Conservation (phyloP, 2,113 vertebrate species). For the Fregata magnificens region DNA sequence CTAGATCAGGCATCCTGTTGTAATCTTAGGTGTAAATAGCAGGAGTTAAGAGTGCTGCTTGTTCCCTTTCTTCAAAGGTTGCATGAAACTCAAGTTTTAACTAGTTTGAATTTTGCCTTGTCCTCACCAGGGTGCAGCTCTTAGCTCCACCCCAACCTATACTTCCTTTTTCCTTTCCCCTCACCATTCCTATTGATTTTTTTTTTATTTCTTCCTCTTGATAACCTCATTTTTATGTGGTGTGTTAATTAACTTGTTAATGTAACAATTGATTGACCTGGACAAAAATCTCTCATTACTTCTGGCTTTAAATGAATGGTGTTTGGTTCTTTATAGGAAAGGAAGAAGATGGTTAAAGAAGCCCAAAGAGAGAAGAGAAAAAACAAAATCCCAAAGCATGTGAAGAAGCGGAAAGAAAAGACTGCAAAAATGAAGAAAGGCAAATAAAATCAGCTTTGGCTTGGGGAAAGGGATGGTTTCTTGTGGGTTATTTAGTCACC, state of each 20-base stretch:
- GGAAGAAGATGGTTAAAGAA: conserved; percentile 89
- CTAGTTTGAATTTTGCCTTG: not conserved
- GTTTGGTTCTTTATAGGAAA: conserved; percentile 78
- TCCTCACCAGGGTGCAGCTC: not conserved
- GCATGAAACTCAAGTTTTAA: not conserved
- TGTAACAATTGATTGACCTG: not conserved
- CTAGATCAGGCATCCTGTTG: not conserved
- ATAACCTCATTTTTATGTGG: not conserved
- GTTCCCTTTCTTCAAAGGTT: not conserved
- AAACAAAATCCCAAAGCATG: conserved; percentile 88
- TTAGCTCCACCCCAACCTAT: not conserved
- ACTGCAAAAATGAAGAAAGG: conserved; percentile 88
- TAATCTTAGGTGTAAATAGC: not conserved
- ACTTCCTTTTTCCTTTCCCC: not conserved
- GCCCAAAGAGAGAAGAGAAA: conserved; percentile 92
- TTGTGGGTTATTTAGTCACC: not conserved
- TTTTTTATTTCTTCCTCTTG: not conserved
- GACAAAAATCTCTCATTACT: not conserved
- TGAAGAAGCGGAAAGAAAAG: conserved; percentile 94
- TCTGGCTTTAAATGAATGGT: not conserved
- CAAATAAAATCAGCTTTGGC: conserved; percentile 63
- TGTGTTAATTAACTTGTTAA: not conserved
- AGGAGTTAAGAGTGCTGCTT: not conserved
- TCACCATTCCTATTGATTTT: not conserved
- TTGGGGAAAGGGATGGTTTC: not conserved